phyloP scores from a whole-genome alignment of 2,797 vertebrate genomes.

The Tangara arthus region DNA sequence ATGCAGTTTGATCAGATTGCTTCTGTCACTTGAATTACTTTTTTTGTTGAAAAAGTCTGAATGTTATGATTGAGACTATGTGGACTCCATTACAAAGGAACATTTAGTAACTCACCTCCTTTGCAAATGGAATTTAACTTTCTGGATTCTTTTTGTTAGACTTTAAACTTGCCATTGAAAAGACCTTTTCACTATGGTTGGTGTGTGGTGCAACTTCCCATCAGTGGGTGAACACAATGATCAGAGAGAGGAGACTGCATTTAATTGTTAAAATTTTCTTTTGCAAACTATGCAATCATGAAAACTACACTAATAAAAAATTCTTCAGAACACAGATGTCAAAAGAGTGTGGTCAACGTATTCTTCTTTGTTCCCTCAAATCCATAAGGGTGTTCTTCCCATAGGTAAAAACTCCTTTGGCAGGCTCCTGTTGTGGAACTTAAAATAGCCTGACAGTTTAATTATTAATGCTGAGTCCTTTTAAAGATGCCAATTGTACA shows the following conservation, averaged over 20 bases:
- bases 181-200: background rate
- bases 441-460: background rate
- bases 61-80: background rate
- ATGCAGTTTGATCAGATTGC: background rate
- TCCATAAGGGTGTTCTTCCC: background rate
- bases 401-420: background rate
- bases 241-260: background rate
- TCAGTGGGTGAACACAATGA: background rate
- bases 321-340: background rate
- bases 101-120: background rate
- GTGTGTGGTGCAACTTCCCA: background rate
- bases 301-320: slow-evolving; percentile 41
- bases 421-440: background rate
- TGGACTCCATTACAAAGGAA: background rate
- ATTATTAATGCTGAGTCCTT: background rate
- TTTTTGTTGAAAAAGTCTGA: background rate
- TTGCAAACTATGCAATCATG: slow-evolving; percentile 53
- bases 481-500: background rate
- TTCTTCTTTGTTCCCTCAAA: background rate
- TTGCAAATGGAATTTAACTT: background rate
- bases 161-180: background rate
- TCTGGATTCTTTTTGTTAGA: background rate
- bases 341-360: background rate
- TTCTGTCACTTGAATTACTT: background rate
- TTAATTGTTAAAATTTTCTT: slow-evolving; percentile 27